Evolutionary conservation across 2,888 invertebrate species (phyloP).

Genomic region (Invenusta paracnida): DNA sequence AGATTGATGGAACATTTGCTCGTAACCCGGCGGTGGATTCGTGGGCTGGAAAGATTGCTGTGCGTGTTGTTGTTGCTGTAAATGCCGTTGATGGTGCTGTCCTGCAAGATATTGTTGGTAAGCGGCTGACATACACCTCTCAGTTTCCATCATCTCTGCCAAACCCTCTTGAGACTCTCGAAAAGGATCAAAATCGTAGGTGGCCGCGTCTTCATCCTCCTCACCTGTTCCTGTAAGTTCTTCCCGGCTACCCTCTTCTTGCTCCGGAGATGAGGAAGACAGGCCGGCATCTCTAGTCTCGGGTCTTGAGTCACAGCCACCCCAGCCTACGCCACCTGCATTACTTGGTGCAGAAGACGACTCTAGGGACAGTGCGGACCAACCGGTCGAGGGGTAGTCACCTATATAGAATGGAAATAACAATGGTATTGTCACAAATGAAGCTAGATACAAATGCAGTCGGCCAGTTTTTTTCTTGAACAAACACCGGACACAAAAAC

Average conservation of each 20-base stretch:
- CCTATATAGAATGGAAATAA: no score
- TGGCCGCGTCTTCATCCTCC: slow-evolving; percentile 26
- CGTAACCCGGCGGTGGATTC: neutral
- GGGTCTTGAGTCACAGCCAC: no score
- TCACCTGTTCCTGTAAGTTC: no score
- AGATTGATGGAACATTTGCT: neutral
- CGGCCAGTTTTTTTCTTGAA: no score
- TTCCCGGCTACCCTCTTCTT: no score
- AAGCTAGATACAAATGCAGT: no score
- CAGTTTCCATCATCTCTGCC: slow-evolving; percentile 18
- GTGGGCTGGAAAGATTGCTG: neutral
- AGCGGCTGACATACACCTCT: neutral
- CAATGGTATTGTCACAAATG: no score
- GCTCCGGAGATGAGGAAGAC: neutral
- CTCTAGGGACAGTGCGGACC: neutral
- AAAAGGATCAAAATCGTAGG: slow-evolving; percentile 42
- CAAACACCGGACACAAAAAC: no score
- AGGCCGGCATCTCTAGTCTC: no score
- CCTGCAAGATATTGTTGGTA: neutral
- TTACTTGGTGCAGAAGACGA: neutral
- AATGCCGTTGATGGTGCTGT: neutral
- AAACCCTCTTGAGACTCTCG: slow-evolving; percentile 37
- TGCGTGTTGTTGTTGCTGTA: neutral
- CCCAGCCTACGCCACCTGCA: no score
- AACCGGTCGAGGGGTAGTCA: neutral